These are phyloP conservation scores for Gadopsis bispinosus DNA, from an alignment of 2,797 vertebrate species.

Conservation along the genomic window DNA sequence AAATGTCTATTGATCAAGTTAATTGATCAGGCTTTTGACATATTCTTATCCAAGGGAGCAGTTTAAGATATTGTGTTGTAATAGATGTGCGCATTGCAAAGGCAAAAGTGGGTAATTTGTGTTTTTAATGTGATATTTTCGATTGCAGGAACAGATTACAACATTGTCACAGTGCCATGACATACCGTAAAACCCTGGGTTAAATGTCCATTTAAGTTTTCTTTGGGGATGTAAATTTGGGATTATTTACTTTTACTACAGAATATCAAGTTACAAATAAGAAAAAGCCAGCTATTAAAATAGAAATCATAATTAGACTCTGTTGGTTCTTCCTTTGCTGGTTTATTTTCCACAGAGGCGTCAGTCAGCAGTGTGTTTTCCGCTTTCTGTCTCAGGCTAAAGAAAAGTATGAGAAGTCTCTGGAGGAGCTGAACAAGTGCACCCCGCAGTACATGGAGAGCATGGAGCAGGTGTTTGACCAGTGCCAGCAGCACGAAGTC, in stretches of 20 bases:
- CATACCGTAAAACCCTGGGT: neutral
- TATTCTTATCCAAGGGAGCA: neutral
- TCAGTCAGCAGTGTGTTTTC: neutral
- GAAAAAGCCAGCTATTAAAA: neutral
- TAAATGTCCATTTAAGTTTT: neutral
- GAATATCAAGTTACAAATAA: neutral
- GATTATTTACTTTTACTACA: neutral
- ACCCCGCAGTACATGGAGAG: slow-evolving; percentile 95
- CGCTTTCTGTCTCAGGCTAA: slow-evolving; percentile 85
- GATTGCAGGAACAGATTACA: neutral
- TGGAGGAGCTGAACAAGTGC: slow-evolving; percentile 94
- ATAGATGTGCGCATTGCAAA: neutral
- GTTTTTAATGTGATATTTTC: neutral
- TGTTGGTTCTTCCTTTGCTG: neutral
- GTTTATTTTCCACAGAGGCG: neutral
- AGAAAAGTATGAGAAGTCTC: slow-evolving; percentile 96
- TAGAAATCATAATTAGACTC: neutral
- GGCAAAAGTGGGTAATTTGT: neutral
- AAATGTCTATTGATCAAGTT: slow-evolving; percentile 17
- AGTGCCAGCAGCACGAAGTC: slow-evolving; percentile 98
- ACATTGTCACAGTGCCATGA: neutral
- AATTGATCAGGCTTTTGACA: slow-evolving; percentile 8
- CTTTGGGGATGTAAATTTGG: neutral
- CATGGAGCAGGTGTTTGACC: slow-evolving; percentile 98
- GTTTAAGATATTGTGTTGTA: neutral